phyloP scores from a whole-genome alignment of 2,113 vertebrate species.

The Thalassarche chlororhynchos region DNA sequence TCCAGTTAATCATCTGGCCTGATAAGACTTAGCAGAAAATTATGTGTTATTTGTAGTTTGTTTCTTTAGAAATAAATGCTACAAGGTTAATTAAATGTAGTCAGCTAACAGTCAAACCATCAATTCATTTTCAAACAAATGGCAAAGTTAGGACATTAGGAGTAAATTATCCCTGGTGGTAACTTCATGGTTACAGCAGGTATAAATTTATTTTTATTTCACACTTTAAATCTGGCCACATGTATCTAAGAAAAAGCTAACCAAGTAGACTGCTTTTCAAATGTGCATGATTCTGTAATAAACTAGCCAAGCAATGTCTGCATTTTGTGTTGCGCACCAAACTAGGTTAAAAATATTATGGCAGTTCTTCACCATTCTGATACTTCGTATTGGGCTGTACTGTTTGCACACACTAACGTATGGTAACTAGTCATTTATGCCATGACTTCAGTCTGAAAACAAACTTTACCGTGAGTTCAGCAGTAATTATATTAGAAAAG shows the following conservation, averaged over 20 bases:
- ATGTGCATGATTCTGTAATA: background rate
- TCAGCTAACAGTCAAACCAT: background rate
- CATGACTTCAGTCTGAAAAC: background rate
- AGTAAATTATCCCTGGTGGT: background rate
- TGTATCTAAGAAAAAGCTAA: background rate
- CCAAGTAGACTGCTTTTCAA: background rate
- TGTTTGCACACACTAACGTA: background rate
- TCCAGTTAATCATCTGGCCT: background rate
- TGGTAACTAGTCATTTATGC: background rate
- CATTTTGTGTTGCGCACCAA: background rate
- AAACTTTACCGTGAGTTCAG: background rate
- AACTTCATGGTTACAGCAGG: background rate
- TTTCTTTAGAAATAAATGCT: background rate
- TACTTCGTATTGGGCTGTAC: background rate
- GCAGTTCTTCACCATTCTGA: background rate
- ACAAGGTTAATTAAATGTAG: background rate
- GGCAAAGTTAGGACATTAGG: background rate
- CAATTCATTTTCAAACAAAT: conserved; percentile 5
- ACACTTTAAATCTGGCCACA: background rate
- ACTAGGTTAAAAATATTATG: background rate
- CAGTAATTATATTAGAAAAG: background rate
- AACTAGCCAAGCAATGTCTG: background rate
- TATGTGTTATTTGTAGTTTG: background rate
- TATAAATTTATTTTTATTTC: background rate
- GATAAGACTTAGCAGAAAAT: background rate